Evolutionary conservation across 2,888 invertebrate genomes (phyloP), one percentile per base, ranked within the genome.

Genomic region (Netelia melanura): DNA sequence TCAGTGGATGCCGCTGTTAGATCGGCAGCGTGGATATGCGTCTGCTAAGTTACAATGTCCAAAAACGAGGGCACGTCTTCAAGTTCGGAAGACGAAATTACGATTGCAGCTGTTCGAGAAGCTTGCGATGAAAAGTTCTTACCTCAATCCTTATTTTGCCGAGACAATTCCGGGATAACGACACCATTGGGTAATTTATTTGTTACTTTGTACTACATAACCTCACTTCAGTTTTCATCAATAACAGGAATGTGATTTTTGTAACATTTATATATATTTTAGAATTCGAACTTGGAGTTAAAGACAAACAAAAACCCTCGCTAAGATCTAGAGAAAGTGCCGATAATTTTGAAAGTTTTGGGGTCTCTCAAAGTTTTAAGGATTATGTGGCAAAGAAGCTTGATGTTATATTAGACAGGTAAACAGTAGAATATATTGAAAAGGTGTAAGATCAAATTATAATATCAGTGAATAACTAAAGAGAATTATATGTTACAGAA

Each of bases 1-100:
- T 48, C 48, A 48, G 48, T 3, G 48, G 3, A 48, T 48, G 11
- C 11, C 48, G 48, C 14, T 11, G 11, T 3, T 48, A 6, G 38
- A 38, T 38, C 38, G 38, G 38, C 38, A 38, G 38, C 38, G 8
- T 8, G 38, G 38, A 38, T 38, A 48, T 14, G 54, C 25, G 58
- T 61, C 17, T 61, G 10, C 44, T 2, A 48, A 78, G 61, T 52
- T 30, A 48, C 30, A 14, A 80, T 80, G 79, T n/a, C 52, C 5
- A 54, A 64, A 65, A 70, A 75, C 62, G 70, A 80, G 52, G 68
- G 84, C 68, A 75, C 88, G 17, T 83, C 83, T 3, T 90, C 91
- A 8, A 91, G 91, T 81, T 91, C 92, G 0, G 92, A 92, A 43
- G 92, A 93, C 72, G 91, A 92, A 85, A 78, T 72, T 77, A 62